Conservation (phyloP, 2,888 invertebrate species). For the Platynereis dumerilii region DNA sequence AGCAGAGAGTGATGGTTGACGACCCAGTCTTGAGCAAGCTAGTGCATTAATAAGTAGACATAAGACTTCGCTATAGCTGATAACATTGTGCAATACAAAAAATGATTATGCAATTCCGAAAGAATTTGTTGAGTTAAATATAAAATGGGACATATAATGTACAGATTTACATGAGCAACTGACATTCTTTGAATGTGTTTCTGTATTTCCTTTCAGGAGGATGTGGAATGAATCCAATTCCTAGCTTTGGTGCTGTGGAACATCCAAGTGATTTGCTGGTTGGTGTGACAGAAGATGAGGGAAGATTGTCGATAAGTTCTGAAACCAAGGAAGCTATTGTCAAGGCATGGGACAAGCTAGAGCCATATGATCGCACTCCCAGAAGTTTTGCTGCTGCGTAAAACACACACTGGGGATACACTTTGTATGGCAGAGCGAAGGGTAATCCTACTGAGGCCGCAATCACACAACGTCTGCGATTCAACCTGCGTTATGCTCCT, state of each 20-base stretch:
- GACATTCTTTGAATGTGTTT: too few relatives aligned
- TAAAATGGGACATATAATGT: too few relatives aligned
- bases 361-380: not conserved
- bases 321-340: not conserved
- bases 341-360: not conserved
- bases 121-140: too few relatives aligned
- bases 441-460: not conserved
- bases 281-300: not conserved
- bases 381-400: not conserved
- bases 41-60: too few relatives aligned
- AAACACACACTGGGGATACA: not conserved
- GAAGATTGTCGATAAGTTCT: not conserved
- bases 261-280: not conserved
- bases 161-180: too few relatives aligned
- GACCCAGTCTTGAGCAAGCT: conserved; percentile 5
- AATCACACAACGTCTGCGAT: not conserved
- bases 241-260: not conserved
- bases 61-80: too few relatives aligned
- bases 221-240: not conserved
- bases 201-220: too few relatives aligned
- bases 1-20: conserved; percentile 6
- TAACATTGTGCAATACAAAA: too few relatives aligned
- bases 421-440: not conserved
- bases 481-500: not conserved
- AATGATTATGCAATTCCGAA: too few relatives aligned